Evolutionary conservation across 1,140 invertebrate species (phyloP).

Genomic region (Coboldia fuscipes): DNA sequence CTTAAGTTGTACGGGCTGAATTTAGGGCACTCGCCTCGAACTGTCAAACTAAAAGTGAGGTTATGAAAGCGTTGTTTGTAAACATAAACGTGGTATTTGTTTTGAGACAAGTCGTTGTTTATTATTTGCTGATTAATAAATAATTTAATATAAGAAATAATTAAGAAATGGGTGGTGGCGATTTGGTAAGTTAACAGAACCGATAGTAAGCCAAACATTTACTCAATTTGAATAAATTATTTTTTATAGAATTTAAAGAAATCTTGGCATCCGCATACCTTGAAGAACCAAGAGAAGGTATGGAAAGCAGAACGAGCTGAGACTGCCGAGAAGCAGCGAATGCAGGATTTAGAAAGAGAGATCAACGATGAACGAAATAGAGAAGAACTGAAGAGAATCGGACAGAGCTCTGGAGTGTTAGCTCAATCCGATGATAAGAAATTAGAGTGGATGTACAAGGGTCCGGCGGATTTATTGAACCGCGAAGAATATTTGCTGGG

Average conservation of each 20-base stretch:
- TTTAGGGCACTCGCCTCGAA: too few relatives aligned
- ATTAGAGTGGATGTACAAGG: conserved; percentile 85
- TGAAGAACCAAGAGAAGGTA: conserved; percentile 55
- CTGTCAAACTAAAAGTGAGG: too few relatives aligned
- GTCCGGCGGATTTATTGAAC: conserved; percentile 27
- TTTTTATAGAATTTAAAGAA: conserved; percentile 45
- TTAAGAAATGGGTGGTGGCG: conserved; percentile 34
- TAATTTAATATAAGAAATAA: too few relatives aligned
- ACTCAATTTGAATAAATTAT: conserved; percentile 1
- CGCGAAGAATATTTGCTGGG: conserved; percentile 82
- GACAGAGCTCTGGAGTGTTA: conserved; percentile 30
- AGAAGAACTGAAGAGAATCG: conserved; percentile 38
- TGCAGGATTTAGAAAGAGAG: conserved; percentile 42
- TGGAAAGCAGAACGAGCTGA: conserved; percentile 58
- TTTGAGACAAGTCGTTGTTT: too few relatives aligned
- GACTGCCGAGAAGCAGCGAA: conserved; percentile 39
- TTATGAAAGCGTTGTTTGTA: too few relatives aligned
- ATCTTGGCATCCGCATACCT: conserved; percentile 57
- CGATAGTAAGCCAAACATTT: background rate
- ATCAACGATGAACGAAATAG: conserved; percentile 39
- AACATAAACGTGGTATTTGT: too few relatives aligned
- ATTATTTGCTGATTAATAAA: too few relatives aligned
- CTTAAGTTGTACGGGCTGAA: too few relatives aligned
- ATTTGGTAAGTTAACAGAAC: conserved; percentile 23
- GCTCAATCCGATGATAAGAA: conserved; percentile 32